Conservation (phyloP, 2,113 vertebrate species). For the Lanius ludovicianus region DNA sequence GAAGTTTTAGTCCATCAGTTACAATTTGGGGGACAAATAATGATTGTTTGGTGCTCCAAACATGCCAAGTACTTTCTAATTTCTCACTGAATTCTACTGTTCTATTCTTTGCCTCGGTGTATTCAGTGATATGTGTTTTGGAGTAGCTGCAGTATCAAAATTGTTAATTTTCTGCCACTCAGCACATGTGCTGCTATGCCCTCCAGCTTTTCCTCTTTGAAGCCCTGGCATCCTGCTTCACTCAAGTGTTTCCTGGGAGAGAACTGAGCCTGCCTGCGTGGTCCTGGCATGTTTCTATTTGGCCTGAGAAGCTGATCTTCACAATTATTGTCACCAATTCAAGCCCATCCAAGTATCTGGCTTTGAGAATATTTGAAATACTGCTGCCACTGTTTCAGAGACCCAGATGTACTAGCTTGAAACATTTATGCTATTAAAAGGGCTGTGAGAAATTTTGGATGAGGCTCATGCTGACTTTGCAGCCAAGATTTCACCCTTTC, state of each 20-base stretch:
- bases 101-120: background rate
- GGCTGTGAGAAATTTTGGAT: conserved; percentile 45
- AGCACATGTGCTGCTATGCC: background rate
- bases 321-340: conserved; percentile 32
- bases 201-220: background rate
- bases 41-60: background rate
- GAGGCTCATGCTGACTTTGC: background rate
- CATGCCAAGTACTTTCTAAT: background rate
- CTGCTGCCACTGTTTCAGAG: conserved; percentile 40
- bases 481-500: conserved; percentile 39
- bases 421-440: conserved; percentile 43
- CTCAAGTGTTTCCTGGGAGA: conserved; percentile 23
- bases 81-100: background rate
- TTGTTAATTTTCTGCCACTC: background rate
- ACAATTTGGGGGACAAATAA: background rate
- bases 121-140: background rate
- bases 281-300: conserved; percentile 16
- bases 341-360: conserved; percentile 45
- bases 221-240: background rate
- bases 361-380: conserved; percentile 54
- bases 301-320: conserved; percentile 20
- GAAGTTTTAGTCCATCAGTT: background rate
- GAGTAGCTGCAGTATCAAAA: background rate
- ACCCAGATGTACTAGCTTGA: conserved; percentile 45
- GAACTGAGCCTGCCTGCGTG: background rate